Percentiles rank a stretch among this genome's conserved stretches.
Conservation (phyloP, 2,113 vertebrate genomes). For the Rhynchomys soricoides region DNA sequence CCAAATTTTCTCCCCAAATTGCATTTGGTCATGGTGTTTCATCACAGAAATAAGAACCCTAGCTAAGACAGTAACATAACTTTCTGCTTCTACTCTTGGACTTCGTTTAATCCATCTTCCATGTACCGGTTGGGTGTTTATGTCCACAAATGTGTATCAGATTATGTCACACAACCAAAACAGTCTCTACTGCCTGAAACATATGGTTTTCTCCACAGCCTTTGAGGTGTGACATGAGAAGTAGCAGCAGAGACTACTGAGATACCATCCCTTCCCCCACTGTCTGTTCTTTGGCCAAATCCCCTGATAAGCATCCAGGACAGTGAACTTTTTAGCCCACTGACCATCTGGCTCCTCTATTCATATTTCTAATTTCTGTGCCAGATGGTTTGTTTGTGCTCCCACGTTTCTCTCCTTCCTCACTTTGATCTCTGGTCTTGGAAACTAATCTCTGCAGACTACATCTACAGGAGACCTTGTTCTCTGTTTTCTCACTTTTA, state of each 20-base stretch:
- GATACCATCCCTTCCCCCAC: not conserved
- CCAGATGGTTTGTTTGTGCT: not conserved
- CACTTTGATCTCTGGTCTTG: not conserved
- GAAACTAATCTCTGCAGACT: not conserved
- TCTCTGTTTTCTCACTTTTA: constrained; percentile 9
- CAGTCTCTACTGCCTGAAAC: not conserved
- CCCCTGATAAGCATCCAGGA: not conserved
- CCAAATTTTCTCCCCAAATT: not conserved
- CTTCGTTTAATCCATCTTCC: not conserved
- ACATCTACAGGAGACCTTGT: not conserved
- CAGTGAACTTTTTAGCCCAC: not conserved
- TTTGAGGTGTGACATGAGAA: not conserved
- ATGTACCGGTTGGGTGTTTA: not conserved
- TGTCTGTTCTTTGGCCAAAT: not conserved
- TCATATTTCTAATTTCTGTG: not conserved
- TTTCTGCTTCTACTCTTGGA: not conserved
- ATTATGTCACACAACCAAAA: not conserved
- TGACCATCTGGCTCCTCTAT: not conserved
- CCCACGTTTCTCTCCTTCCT: not conserved
- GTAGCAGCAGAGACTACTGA: not conserved
- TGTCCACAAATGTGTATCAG: not conserved
- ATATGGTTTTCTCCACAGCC: not conserved
- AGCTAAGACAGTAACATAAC: not conserved
- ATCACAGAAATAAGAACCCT: not conserved
- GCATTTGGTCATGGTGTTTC: not conserved